Evolutionary conservation across 2,888 invertebrate genomes (phyloP).

Genomic region (Callinectes sapidus): DNA sequence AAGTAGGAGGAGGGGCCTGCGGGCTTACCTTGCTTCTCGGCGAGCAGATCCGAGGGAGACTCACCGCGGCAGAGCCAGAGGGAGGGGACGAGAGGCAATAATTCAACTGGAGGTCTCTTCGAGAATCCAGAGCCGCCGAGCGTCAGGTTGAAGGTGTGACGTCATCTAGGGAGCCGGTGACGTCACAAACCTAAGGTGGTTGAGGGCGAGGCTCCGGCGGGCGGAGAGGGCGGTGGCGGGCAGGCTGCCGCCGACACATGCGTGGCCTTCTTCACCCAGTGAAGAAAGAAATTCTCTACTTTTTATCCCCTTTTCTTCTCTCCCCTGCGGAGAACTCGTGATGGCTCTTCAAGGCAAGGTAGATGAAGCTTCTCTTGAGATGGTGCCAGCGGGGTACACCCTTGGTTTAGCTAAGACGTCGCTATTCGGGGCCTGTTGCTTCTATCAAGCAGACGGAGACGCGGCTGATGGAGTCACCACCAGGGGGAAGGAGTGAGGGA

Average conservation of each 20-base stretch:
- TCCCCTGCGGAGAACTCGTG: not conserved
- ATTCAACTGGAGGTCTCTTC: slow-evolving; percentile 61
- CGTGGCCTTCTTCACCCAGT: not conserved
- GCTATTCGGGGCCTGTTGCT: not conserved
- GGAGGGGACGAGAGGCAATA: slow-evolving; percentile 48
- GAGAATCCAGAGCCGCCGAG: slow-evolving; percentile 32
- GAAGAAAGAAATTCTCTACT: not conserved
- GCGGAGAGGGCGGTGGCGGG: not conserved
- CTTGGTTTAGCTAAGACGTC: not conserved
- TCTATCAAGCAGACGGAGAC: not conserved
- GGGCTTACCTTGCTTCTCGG: slow-evolving; percentile 40
- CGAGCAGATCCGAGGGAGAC: not conserved
- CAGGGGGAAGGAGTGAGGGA: slow-evolving; percentile 25
- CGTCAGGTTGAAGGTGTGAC: slow-evolving; percentile 53
- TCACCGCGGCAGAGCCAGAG: slow-evolving; percentile 12
- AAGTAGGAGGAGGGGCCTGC: not conserved
- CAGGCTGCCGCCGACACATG: slow-evolving; percentile 25
- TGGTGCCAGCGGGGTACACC: not conserved
- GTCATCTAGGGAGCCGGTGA: slow-evolving; percentile 51
- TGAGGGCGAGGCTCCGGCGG: slow-evolving; percentile 35
- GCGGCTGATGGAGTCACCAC: not conserved
- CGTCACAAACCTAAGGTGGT: slow-evolving; percentile 46
- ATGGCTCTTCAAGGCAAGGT: not conserved
- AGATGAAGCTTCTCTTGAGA: not conserved
- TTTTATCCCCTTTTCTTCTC: not conserved